phyloP scores from a whole-genome alignment of 2,113 vertebrate genomes.

The Microcebus murinus region DNA sequence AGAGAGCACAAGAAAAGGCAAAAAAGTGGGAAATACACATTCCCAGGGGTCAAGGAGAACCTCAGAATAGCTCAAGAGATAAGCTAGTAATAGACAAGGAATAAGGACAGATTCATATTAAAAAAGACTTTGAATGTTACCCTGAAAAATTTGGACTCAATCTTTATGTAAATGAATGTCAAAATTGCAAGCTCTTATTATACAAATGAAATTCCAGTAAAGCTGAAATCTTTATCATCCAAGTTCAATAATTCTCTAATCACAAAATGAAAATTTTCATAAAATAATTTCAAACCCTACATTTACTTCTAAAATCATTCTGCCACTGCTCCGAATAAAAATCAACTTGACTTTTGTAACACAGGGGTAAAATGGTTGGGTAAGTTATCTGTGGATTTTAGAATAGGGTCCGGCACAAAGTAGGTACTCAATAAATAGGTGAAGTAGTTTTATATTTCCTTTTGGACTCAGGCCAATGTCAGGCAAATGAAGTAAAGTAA shows the following conservation, averaged over 20 bases:
- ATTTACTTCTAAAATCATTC: conserved; percentile 28
- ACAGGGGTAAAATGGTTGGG: neutral
- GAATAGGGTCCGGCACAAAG: neutral
- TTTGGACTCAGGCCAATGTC: neutral
- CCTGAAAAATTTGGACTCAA: neutral
- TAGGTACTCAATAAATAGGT: neutral
- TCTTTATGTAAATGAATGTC: conserved; percentile 44
- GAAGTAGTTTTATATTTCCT: neutral
- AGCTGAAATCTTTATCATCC: conserved; percentile 24
- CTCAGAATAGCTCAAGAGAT: neutral
- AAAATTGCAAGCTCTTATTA: conserved; percentile 44
- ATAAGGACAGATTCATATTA: neutral
- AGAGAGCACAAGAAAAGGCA: neutral
- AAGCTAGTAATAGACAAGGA: neutral
- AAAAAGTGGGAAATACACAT: neutral
- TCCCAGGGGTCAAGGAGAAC: neutral
- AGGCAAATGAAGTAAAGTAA: neutral
- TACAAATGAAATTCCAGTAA: conserved; percentile 42
- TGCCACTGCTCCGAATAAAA: neutral
- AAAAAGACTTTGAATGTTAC: neutral
- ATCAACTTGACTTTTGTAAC: neutral
- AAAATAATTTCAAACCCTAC: conserved; percentile 2
- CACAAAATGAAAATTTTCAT: conserved; percentile 45
- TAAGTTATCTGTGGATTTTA: neutral
- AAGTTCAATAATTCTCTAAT: conserved; percentile 34